Percentiles rank a stretch among this genome's conserved stretches.
These are phyloP conservation scores for Mystacornis crossleyi DNA, from an alignment of 2,113 vertebrate species.

Conservation along the genomic window DNA sequence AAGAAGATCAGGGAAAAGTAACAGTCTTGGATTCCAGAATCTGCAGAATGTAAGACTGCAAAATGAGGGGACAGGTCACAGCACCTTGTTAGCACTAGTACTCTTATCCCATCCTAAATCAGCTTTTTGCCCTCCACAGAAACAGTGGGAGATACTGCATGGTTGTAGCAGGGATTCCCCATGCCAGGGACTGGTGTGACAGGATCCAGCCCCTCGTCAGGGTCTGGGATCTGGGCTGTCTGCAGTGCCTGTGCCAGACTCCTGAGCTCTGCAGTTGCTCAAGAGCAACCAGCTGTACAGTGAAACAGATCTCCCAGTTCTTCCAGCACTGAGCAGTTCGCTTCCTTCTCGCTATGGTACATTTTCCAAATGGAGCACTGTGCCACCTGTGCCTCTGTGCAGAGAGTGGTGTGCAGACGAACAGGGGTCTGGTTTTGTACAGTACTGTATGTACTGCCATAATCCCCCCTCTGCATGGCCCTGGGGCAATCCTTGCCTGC, in stretches of 20 bases:
- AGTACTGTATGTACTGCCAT: too few species aligned
- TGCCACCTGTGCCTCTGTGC: background rate
- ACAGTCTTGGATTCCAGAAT: background rate
- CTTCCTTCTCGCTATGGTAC: background rate
- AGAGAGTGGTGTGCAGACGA: background rate
- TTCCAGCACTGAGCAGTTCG: background rate
- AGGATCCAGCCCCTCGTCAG: background rate
- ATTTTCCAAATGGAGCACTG: fast-evolving
- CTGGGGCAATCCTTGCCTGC: background rate
- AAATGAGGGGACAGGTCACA: background rate
- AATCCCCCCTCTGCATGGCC: background rate
- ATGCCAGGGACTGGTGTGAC: background rate
- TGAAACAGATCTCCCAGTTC: background rate
- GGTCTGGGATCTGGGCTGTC: background rate
- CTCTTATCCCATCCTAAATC: background rate
- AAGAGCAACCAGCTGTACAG: background rate
- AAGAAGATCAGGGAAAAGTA: background rate
- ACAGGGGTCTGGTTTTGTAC: background rate
- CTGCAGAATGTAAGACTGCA: background rate
- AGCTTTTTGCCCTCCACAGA: background rate
- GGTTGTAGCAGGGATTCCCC: background rate
- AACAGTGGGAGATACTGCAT: background rate
- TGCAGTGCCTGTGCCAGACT: background rate
- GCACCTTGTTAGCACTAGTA: background rate
- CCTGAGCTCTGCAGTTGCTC: background rate